A percentile compares a stretch with the other conserved stretches of the same genome.
Conservation (phyloP, 2,113 vertebrate species). For the Coptodon bakossiorum region DNA sequence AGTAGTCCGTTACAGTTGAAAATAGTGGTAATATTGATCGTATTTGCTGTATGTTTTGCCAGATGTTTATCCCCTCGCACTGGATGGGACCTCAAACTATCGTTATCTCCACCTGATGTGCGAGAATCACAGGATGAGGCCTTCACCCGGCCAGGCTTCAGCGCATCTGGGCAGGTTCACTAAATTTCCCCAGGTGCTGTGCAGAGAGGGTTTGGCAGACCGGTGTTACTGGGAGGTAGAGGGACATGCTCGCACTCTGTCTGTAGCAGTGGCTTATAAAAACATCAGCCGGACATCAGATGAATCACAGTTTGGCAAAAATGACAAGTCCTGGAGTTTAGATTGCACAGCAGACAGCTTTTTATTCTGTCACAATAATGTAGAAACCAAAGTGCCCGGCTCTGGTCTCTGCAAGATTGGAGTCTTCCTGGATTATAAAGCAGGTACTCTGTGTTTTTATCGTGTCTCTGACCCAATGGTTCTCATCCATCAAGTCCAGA, state of each 20-base stretch:
- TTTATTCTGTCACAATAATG: neutral
- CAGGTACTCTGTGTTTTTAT: neutral
- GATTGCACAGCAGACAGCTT: neutral
- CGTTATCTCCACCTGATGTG: neutral
- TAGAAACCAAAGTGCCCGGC: neutral
- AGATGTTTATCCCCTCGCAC: neutral
- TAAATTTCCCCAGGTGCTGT: neutral
- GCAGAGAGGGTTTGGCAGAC: neutral
- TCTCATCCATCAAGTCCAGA: neutral
- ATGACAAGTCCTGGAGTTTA: constrained; percentile 8
- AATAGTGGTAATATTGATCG: neutral
- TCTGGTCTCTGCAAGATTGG: neutral
- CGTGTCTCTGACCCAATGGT: neutral
- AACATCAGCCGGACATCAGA: neutral
- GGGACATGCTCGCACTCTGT: neutral
- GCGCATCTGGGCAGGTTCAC: neutral
- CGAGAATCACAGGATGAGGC: neutral
- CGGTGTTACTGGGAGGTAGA: neutral
- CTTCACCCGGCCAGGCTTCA: neutral
- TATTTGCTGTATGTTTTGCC: neutral
- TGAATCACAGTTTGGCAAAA: neutral
- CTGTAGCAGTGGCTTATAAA: neutral
- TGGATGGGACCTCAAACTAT: neutral
- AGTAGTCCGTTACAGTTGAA: too few species aligned
- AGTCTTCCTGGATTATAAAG: neutral